Conservation (phyloP, 1,140 invertebrate genomes). For the Drosophila ambigua region DNA sequence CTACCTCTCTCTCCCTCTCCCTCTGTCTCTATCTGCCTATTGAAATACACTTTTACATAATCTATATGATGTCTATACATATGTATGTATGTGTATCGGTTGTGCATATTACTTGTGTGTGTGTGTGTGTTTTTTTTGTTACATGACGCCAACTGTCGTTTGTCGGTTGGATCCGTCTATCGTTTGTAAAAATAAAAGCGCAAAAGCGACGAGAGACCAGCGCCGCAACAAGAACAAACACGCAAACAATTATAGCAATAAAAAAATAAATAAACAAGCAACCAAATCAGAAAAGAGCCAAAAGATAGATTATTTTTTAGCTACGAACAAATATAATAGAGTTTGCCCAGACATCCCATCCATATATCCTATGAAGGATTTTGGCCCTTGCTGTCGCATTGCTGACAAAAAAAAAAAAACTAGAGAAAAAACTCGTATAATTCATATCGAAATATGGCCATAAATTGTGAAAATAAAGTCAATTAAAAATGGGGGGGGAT, state of each 20-base stretch:
- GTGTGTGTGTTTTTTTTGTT: constrained; percentile 23
- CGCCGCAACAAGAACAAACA: constrained; percentile 29
- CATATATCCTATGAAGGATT: constrained; percentile 24
- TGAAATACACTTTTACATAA: too few relatives aligned
- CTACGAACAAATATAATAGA: constrained; percentile 31
- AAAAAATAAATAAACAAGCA: constrained; percentile 26
- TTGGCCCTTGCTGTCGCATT: constrained; percentile 27
- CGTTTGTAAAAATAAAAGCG: constrained; percentile 14
- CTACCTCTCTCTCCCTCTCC: neutral
- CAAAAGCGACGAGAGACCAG: constrained; percentile 12
- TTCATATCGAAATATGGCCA: constrained; percentile 29
- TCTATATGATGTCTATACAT: constrained; percentile 22
- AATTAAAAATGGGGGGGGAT: constrained; percentile 8
- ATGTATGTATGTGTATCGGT: constrained; percentile 7
- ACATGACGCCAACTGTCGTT: constrained; percentile 53
- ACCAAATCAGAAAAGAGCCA: constrained; percentile 19
- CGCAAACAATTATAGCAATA: constrained; percentile 54
- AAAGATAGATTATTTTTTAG: constrained; percentile 24
- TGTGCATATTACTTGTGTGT: constrained; percentile 41
- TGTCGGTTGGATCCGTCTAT: constrained; percentile 22
- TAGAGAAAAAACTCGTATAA: constrained; percentile 11
- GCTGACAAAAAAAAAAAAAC: constrained; percentile 3
- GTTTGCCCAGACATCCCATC: constrained; percentile 20
- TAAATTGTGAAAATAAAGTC: constrained; percentile 27
- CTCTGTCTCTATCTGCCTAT: constrained; percentile 14